Evolutionary conservation across 2,113 vertebrate species (phyloP).

Genomic region (Pagrus major): DNA sequence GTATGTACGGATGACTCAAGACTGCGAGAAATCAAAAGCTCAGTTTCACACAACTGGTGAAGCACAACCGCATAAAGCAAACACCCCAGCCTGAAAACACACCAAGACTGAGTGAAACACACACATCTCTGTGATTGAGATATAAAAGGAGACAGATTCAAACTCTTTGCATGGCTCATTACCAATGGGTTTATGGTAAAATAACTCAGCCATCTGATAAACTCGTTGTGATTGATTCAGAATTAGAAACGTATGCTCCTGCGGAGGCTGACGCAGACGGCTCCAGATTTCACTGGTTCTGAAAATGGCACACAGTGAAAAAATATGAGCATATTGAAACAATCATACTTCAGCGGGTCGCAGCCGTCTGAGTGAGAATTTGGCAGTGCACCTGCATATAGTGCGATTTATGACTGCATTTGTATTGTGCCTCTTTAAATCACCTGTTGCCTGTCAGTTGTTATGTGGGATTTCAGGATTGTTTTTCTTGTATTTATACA

Average conservation of each 20-base stretch:
- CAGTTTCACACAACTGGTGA: slow-evolving; percentile 33
- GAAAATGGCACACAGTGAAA: slow-evolving; percentile 53
- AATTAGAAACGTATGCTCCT: slow-evolving; percentile 66
- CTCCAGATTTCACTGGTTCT: slow-evolving; percentile 43
- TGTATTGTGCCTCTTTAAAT: slow-evolving; percentile 80
- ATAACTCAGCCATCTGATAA: slow-evolving; percentile 78
- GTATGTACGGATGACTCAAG: slow-evolving; percentile 15
- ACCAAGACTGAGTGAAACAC: slow-evolving; percentile 30
- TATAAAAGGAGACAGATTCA: slow-evolving; percentile 72
- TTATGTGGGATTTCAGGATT: slow-evolving; percentile 69
- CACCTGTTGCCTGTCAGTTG: slow-evolving; percentile 78
- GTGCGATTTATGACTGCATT: slow-evolving; percentile 79
- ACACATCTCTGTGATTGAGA: slow-evolving; percentile 46
- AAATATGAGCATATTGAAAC: slow-evolving; percentile 80
- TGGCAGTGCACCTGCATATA: slow-evolving; percentile 71
- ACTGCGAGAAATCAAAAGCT: slow-evolving; percentile 56
- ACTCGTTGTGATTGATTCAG: slow-evolving; percentile 64
- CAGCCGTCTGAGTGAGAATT: slow-evolving; percentile 67
- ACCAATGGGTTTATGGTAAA: slow-evolving; percentile 72
- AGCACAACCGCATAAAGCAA: slow-evolving; percentile 32
- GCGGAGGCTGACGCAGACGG: slow-evolving; percentile 11
- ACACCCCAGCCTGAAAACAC: slow-evolving; percentile 31
- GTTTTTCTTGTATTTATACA: slow-evolving; percentile 67
- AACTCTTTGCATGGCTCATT: slow-evolving; percentile 71
- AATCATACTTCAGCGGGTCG: slow-evolving; percentile 71